Evolutionary conservation across 2,113 vertebrate genomes (phyloP), one percentile per base, ranked within the genome.

Genomic region (Hippolais icterina): DNA sequence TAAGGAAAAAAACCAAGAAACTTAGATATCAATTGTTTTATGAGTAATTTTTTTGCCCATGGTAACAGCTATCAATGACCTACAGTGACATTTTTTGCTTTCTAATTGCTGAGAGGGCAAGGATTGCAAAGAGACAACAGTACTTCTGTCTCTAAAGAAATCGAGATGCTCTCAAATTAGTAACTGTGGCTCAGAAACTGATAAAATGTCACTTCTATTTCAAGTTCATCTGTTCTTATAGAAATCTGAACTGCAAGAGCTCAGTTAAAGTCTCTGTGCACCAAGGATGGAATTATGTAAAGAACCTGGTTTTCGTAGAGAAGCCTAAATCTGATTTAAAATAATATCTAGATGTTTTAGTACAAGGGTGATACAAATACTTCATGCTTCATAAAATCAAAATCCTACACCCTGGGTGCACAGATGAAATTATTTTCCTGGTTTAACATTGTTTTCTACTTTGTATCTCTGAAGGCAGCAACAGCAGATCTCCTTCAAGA

Each of bases 401-500:
- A 21, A 64, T 24, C 47, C 28, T 65, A n/a, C 19, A 56, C 24
- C 15, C 50, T 35, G 7, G 27, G 56, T 53, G 47, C 28, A 25
- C 28, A 81, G 27, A 49, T 41, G 4, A 56, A 76, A 35, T 64
- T 6, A 31, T 81, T 81, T 57, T 80, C 75, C 71, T 46, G 21
- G 10, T 54, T 92, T 54, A 69, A 81, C 25, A 54, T 47, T 93
- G 71, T 57, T 94, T 63, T 72, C 63, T 59, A 35, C 60, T 85
- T 53, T 82, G 4, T 28, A 20, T 35, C 63, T 93, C 92, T 71
- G 41, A 94, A 92, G 95, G 97, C n/a, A 81, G 53, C 12, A 88
- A 91, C 78, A 94, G 92, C 87, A 97, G 98, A 84, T 96, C 91
- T 9, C 97, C 96, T 56, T 94, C 98, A 11, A 97, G 98, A 96